A percentile compares a stretch with the other conserved stretches of the same genome.
Evolutionary conservation across 2,113 vertebrate species (phyloP).

Genomic region (Alaudala cheleensis): DNA sequence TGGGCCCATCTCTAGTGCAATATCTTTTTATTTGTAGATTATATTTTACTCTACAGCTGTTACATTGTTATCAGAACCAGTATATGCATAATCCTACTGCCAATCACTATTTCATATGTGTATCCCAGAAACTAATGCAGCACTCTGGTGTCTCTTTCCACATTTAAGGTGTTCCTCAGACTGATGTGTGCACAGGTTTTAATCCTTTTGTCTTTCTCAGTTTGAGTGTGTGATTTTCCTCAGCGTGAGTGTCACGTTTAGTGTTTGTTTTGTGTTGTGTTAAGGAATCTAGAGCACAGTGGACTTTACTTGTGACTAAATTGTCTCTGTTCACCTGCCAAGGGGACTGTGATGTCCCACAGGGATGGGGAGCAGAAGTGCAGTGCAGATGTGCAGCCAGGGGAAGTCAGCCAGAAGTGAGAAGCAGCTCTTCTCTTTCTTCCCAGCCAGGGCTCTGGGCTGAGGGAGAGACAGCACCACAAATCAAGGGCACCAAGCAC

Average conservation of each 20-base stretch:
- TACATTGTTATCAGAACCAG: slow-evolving; percentile 32
- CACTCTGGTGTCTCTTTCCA: not conserved
- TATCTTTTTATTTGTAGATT: slow-evolving; percentile 15
- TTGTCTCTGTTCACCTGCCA: slow-evolving; percentile 33
- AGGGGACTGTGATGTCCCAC: not conserved
- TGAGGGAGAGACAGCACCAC: not conserved
- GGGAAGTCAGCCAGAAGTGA: slow-evolving; percentile 19
- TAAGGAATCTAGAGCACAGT: slow-evolving; percentile 27
- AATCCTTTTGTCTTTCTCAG: not conserved
- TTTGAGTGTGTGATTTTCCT: not conserved
- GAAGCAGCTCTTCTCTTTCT: slow-evolving; percentile 19
- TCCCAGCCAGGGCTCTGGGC: not conserved
- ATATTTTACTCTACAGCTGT: slow-evolving; percentile 45
- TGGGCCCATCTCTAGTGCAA: slow-evolving; percentile 45
- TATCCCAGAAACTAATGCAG: slow-evolving; percentile 26
- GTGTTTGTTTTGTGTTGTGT: slow-evolving; percentile 32
- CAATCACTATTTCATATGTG: slow-evolving; percentile 11
- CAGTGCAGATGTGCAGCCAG: slow-evolving; percentile 2
- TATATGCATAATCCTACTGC: slow-evolving; percentile 52
- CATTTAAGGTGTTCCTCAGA: slow-evolving; percentile 22
- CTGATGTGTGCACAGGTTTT: slow-evolving; percentile 2
- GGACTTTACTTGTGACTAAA: slow-evolving; percentile 38
- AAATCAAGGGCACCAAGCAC: not conserved
- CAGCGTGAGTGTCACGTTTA: not conserved
- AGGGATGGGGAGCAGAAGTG: not conserved